These are phyloP conservation scores for Pseudomyrmex sp. DNA, from an alignment of 1,140 invertebrate species.

Conservation along the genomic window DNA sequence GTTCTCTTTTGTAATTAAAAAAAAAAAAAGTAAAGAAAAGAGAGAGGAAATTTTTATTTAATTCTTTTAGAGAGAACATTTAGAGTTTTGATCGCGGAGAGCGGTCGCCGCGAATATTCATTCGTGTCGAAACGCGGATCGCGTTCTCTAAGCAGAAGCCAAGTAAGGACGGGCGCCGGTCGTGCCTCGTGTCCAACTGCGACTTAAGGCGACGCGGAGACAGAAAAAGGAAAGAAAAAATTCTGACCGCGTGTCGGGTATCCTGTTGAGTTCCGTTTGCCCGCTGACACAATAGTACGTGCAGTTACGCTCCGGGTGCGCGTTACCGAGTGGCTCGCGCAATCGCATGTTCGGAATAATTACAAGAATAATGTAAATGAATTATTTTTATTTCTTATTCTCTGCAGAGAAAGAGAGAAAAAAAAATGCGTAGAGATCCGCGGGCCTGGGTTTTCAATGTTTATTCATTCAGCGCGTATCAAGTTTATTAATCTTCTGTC, in stretches of 20 bases:
- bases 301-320: conserved; percentile 75
- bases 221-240: conserved; percentile 68
- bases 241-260: conserved; percentile 80
- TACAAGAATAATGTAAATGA: conserved; percentile 40
- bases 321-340: conserved; percentile 66
- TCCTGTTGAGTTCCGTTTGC: conserved; percentile 81
- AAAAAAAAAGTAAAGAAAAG: no score
- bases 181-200: conserved; percentile 70
- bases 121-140: background rate
- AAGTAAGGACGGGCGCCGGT: conserved; percentile 58
- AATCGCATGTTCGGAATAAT: conserved; percentile 72
- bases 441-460: background rate
- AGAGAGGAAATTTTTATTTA: background rate
- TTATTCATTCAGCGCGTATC: background rate
- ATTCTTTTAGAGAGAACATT: background rate
- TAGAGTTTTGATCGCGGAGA: background rate
- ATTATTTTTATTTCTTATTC: conserved; percentile 49
- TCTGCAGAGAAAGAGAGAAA: conserved; percentile 22
- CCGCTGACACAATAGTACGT: conserved; percentile 83
- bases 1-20: no score
- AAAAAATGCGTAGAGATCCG: background rate
- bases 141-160: conserved; percentile 25
- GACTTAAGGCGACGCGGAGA: conserved; percentile 43
- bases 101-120: background rate
- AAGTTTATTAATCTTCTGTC: conserved; percentile 16